Percentiles rank a stretch among this genome's conserved stretches.
phyloP scores from a whole-genome alignment of 2,113 vertebrate genomes.

The Eira barbara region DNA sequence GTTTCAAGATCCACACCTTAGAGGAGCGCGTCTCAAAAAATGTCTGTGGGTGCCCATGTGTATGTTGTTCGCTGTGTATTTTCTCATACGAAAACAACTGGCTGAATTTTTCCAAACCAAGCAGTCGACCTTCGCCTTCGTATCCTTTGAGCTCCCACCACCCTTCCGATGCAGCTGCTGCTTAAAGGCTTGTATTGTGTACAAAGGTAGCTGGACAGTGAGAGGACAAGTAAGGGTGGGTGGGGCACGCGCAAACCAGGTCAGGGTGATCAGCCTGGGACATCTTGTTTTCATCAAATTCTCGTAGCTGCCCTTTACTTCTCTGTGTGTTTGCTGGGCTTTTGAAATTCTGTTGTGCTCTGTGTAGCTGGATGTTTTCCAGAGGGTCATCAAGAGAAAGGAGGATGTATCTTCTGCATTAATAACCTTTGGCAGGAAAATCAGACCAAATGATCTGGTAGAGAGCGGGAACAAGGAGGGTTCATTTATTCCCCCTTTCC shows the following conservation, averaged over 20 bases:
- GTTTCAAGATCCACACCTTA: neutral
- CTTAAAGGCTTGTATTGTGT: neutral
- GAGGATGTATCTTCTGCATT: neutral
- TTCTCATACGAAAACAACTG: neutral
- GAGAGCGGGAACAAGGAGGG: neutral
- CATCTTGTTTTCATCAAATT: neutral
- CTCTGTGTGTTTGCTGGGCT: neutral
- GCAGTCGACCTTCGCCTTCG: neutral
- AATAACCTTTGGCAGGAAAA: neutral
- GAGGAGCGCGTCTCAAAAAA: neutral
- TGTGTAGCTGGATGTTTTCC: slow-evolving; percentile 26
- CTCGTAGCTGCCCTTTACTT: neutral
- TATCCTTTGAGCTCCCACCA: neutral
- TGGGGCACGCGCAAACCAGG: neutral
- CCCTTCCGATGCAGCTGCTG: neutral
- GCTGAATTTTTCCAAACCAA: slow-evolving; percentile 8
- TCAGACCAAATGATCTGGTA: neutral
- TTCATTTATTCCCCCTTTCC: neutral
- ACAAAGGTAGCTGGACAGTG: neutral
- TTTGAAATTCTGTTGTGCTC: slow-evolving; percentile 3
- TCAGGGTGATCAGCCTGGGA: neutral
- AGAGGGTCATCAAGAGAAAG: neutral
- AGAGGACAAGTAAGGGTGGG: neutral
- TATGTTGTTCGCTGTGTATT: no score
- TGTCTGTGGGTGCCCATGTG: neutral